Evolutionary conservation across 2,888 invertebrate species (phyloP).

Genomic region (Pteria penguin): DNA sequence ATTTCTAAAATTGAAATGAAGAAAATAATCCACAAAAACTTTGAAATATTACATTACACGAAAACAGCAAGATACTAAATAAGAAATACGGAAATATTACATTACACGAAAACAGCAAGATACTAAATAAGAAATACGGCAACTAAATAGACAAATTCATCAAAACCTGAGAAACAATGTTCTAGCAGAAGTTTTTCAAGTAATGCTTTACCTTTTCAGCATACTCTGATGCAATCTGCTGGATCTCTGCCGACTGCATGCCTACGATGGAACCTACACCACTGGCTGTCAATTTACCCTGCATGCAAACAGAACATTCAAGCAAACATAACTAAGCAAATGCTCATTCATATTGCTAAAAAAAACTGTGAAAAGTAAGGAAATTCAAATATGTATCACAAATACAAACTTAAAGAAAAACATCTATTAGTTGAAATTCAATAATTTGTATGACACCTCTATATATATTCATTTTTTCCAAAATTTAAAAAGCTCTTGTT

Average conservation of each 20-base stretch:
- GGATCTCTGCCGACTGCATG: slow-evolving; percentile 85
- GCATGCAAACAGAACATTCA: slow-evolving; percentile 28
- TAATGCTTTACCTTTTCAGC: slow-evolving; percentile 83
- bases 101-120: background rate
- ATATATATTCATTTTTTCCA: too few relatives aligned
- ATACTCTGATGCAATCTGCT: slow-evolving; percentile 87
- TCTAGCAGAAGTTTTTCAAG: background rate
- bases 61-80: background rate
- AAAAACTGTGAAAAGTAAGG: too few relatives aligned
- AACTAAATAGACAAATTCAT: background rate
- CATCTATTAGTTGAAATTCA: too few relatives aligned
- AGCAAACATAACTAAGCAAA: background rate
- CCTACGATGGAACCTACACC: slow-evolving; percentile 82
- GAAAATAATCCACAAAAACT: too few relatives aligned
- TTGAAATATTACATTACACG: too few relatives aligned
- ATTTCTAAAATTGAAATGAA: too few relatives aligned
- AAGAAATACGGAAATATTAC: background rate
- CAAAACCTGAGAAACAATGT: too few relatives aligned
- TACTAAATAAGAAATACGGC: background rate
- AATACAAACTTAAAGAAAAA: too few relatives aligned
- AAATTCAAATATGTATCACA: too few relatives aligned
- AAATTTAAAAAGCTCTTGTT: too few relatives aligned
- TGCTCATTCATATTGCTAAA: too few relatives aligned
- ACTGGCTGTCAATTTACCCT: slow-evolving; percentile 79
- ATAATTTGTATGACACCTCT: too few relatives aligned